phyloP scores from a whole-genome alignment of 2,797 vertebrate species.

The Gadopsis marmoratus region DNA sequence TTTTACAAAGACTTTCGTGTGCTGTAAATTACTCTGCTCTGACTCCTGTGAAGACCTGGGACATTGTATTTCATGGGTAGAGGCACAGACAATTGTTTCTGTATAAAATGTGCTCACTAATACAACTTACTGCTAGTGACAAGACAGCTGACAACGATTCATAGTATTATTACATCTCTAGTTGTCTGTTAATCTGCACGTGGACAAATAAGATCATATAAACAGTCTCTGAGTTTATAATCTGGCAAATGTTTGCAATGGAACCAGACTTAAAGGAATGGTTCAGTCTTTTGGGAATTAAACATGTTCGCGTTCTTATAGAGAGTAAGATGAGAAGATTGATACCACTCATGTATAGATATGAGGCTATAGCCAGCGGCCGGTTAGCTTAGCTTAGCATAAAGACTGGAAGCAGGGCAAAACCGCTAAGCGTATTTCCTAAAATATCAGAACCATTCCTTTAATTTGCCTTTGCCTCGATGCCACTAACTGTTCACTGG shows the following conservation, averaged over 20 bases:
- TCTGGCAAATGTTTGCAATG: constrained; percentile 42
- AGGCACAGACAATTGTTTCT: constrained; percentile 38
- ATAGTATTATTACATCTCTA: constrained; percentile 10
- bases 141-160: constrained; percentile 10
- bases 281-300: constrained; percentile 20
- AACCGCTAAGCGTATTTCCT: not conserved
- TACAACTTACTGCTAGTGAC: constrained; percentile 30
- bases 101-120: constrained; percentile 33
- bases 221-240: constrained; percentile 52
- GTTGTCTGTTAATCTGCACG: constrained; percentile 38
- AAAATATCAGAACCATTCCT: not conserved
- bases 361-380: not conserved
- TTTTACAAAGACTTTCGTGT: constrained; percentile 85
- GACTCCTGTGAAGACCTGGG: constrained; percentile 78
- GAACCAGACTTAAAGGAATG: constrained; percentile 47
- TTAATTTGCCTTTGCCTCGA: constrained; percentile 59
- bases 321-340: not conserved
- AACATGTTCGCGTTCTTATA: not conserved
- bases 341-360: not conserved
- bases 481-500: constrained; percentile 45
- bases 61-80: constrained; percentile 76
- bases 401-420: not conserved
- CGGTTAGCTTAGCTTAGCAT: constrained; percentile 7
- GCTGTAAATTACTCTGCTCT: constrained; percentile 70
- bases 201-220: constrained; percentile 11